phyloP scores from a whole-genome alignment of 2,888 invertebrate species.

The Esperia sulphurella region DNA sequence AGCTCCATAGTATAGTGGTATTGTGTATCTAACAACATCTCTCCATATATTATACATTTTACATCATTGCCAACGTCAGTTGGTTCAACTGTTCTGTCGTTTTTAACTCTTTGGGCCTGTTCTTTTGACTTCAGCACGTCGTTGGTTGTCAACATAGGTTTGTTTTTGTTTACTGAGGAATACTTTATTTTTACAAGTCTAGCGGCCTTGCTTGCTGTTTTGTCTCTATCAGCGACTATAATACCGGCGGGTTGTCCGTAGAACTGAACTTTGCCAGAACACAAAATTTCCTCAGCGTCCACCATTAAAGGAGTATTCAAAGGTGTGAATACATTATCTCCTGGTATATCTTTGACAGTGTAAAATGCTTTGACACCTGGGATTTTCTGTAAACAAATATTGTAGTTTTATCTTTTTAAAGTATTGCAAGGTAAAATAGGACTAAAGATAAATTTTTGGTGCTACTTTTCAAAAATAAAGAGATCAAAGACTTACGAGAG shows the following conservation, averaged over 20 bases:
- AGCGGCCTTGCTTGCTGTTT: slow-evolving; percentile 77
- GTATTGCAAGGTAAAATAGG: too few relatives aligned
- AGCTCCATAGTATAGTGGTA: slow-evolving; percentile 88
- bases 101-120: slow-evolving; percentile 28
- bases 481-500: slow-evolving; percentile 28
- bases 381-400: slow-evolving; percentile 48
- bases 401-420: background rate
- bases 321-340: slow-evolving; percentile 54
- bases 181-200: slow-evolving; percentile 70
- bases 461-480: too few relatives aligned
- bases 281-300: slow-evolving; percentile 53
- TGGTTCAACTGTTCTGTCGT: slow-evolving; percentile 26
- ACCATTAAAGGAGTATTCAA: slow-evolving; percentile 9
- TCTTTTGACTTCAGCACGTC: slow-evolving; percentile 47
- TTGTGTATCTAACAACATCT: slow-evolving; percentile 55
- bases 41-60: slow-evolving; percentile 12
- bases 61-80: slow-evolving; percentile 25
- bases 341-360: slow-evolving; percentile 81
- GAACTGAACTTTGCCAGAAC: slow-evolving; percentile 66
- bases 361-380: slow-evolving; percentile 80
- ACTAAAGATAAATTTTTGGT: too few relatives aligned
- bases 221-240: slow-evolving; percentile 80
- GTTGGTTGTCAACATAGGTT: slow-evolving; percentile 37
- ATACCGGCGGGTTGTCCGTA: slow-evolving; percentile 84
- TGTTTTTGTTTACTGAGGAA: slow-evolving; percentile 36